phyloP scores from a whole-genome alignment of 2,888 invertebrate genomes.

The Cephus sareptanus region DNA sequence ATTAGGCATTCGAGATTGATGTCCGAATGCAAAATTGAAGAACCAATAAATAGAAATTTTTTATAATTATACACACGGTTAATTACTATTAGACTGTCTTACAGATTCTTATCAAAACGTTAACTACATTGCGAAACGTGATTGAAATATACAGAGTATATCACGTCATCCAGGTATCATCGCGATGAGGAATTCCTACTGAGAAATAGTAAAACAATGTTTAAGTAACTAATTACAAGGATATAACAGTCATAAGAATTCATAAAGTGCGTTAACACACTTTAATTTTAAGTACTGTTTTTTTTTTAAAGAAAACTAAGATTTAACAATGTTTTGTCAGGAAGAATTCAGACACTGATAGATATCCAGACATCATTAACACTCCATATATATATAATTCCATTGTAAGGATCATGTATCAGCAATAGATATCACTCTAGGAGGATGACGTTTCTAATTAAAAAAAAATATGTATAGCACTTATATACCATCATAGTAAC shows the following conservation, averaged over 20 bases:
- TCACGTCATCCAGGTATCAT: neutral
- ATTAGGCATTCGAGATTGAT: neutral
- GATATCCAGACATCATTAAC: neutral
- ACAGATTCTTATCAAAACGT: neutral
- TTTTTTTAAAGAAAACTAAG: neutral
- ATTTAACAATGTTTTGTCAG: neutral
- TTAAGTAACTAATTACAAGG: too few species aligned
- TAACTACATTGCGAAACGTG: neutral
- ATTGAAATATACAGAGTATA: neutral
- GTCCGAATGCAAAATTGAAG: neutral
- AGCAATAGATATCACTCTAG: neutral
- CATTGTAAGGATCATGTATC: neutral
- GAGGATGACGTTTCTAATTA: neutral
- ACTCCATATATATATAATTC: neutral
- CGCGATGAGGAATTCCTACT: neutral
- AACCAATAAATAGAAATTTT: neutral
- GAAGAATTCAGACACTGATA: neutral
- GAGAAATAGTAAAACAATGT: neutral
- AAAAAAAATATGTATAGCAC: constrained; percentile 21
- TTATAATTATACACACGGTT: neutral
- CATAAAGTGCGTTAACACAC: neutral
- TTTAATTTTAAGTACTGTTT: too few species aligned
- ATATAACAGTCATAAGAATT: neutral
- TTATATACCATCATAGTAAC: constrained; percentile 24
- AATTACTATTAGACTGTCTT: neutral